Conservation (phyloP, 2,888 invertebrate genomes). For the Drosophila ezoana region DNA sequence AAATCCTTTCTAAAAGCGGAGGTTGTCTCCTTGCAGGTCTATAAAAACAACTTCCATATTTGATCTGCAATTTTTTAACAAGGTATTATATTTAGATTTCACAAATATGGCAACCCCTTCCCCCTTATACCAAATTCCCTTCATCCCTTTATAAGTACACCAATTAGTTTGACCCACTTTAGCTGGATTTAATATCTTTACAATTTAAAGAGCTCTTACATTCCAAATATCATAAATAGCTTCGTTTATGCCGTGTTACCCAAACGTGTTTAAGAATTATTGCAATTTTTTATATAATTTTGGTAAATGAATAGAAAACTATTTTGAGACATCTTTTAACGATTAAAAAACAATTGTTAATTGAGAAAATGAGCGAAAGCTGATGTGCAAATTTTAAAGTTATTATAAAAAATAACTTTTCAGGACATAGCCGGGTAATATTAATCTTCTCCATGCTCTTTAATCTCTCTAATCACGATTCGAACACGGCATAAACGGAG, state of each 20-base stretch:
- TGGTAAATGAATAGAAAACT: not conserved
- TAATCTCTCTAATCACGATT: slow-evolving; percentile 1
- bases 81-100: not conserved
- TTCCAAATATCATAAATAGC: slow-evolving; percentile 17
- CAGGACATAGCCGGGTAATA: too few species aligned
- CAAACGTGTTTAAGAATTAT: not conserved
- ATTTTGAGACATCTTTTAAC: too few species aligned
- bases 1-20: too few species aligned
- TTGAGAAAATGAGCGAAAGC: too few species aligned
- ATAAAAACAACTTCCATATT: too few species aligned
- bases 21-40: too few species aligned
- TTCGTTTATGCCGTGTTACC: slow-evolving; percentile 1
- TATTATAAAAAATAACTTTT: too few species aligned
- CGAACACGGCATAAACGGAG: slow-evolving; percentile 8
- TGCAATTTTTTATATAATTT: not conserved
- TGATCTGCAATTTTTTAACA: not conserved
- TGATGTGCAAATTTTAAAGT: too few species aligned
- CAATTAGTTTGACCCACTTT: not conserved
- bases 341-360: too few species aligned
- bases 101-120: not conserved
- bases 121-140: too few species aligned
- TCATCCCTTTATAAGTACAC: not conserved
- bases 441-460: too few species aligned
- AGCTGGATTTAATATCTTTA: slow-evolving; percentile 3
- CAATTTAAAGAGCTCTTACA: slow-evolving; percentile 1